Evolutionary conservation across 2,888 invertebrate species (phyloP).

Genomic region (Diachrysia chrysitis): DNA sequence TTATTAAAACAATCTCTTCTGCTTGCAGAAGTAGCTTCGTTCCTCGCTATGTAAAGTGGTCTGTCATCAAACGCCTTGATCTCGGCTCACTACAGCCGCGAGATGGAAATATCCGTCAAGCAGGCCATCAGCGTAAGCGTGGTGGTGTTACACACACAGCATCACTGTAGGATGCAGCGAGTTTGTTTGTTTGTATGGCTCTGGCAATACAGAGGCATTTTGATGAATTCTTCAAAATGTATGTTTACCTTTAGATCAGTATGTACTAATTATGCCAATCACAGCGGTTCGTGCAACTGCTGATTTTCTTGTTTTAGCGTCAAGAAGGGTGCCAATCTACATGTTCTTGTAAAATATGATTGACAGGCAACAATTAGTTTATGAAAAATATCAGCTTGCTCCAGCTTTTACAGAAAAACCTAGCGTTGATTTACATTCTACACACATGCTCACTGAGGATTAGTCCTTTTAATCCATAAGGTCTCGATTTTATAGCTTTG

Average conservation of each 20-base stretch:
- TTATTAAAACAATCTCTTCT: neutral
- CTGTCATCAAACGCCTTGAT: neutral
- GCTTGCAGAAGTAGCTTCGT: neutral
- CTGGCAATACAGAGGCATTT: neutral
- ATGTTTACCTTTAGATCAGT: neutral
- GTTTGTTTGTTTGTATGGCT: neutral
- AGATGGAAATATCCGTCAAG: slow-evolving; percentile 5
- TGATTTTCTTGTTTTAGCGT: neutral
- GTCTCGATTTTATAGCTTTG: too few species aligned
- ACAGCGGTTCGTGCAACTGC: neutral
- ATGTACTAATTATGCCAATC: neutral
- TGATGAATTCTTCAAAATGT: neutral
- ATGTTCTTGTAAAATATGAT: neutral
- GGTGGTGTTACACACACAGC: neutral
- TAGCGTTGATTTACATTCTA: neutral
- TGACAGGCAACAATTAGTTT: neutral
- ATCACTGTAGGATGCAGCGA: neutral
- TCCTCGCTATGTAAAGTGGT: neutral
- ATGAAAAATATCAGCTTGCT: neutral
- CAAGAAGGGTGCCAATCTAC: neutral
- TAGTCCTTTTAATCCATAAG: too few species aligned
- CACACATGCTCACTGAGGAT: too few species aligned
- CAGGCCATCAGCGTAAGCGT: neutral
- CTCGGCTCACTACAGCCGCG: neutral
- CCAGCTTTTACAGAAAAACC: neutral